phyloP scores from a whole-genome alignment of 2,888 invertebrate genomes.

The Automeris io region DNA sequence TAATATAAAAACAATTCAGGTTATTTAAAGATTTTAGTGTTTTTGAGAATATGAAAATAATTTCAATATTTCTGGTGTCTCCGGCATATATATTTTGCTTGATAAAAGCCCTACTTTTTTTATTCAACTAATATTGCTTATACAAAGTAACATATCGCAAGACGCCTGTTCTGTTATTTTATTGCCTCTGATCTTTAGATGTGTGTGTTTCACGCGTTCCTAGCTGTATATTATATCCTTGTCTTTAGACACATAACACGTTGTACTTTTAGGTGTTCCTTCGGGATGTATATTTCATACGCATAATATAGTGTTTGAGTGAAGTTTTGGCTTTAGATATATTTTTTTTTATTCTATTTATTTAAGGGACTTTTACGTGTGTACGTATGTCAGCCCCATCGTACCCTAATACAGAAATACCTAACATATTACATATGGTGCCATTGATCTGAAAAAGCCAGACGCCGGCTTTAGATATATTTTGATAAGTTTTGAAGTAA shows the following conservation, averaged over 20 bases:
- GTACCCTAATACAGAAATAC: too few species aligned
- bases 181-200: constrained; percentile 32
- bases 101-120: constrained; percentile 39
- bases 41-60: background rate
- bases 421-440: too few species aligned
- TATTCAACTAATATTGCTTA: constrained; percentile 24
- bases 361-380: too few species aligned
- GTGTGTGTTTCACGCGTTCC: constrained; percentile 35
- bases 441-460: too few species aligned
- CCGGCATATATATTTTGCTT: constrained; percentile 32
- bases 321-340: too few species aligned
- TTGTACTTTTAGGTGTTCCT: constrained; percentile 12
- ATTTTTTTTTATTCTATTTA: too few species aligned
- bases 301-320: too few species aligned
- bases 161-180: constrained; percentile 42
- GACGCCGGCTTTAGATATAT: too few species aligned
- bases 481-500: too few species aligned
- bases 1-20: too few species aligned
- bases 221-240: constrained; percentile 19
- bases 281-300: background rate
- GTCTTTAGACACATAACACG: constrained; percentile 8
- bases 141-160: constrained; percentile 40
- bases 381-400: too few species aligned
- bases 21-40: too few species aligned
- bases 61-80: constrained; percentile 19